A percentile compares a stretch with the other conserved stretches of the same genome.
Conservation (phyloP, 2,888 invertebrate species). For the Rhorus exstirpatorius region DNA sequence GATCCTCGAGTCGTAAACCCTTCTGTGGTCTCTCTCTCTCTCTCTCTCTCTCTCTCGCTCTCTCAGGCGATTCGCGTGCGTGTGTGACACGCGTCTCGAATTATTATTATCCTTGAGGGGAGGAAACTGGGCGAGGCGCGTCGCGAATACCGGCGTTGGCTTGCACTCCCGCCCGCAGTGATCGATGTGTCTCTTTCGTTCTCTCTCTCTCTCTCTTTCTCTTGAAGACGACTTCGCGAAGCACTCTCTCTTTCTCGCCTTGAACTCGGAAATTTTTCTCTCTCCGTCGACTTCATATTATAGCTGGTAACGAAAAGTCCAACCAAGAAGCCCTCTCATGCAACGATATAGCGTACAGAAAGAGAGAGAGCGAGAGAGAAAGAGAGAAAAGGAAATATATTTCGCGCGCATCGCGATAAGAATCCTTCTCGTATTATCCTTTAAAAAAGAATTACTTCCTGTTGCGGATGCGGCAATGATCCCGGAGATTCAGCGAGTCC, state of each 20-base stretch:
- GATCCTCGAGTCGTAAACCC: conserved; percentile 55
- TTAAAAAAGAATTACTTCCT: too few relatives aligned
- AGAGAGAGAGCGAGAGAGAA: background rate
- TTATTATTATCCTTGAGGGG: conserved; percentile 67
- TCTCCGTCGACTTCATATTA: conserved; percentile 52
- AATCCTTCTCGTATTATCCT: background rate
- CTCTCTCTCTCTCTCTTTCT: conserved; percentile 11
- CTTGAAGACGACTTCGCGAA: conserved; percentile 22
- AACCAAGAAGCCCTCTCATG: background rate
- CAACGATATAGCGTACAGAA: background rate
- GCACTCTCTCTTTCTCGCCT: conserved; percentile 47
- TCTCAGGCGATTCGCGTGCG: conserved; percentile 50
- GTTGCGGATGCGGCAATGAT: background rate
- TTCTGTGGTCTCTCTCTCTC: conserved; percentile 34
- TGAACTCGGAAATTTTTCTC: conserved; percentile 43
- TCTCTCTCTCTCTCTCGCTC: conserved; percentile 23
- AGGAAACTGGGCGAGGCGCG: conserved; percentile 64
- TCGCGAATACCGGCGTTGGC: conserved; percentile 59
- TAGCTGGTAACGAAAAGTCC: conserved; percentile 30
- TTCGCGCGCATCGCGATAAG: conserved; percentile 26
- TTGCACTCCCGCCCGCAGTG: conserved; percentile 37
- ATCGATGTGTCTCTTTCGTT: conserved; percentile 45
- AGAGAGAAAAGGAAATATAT: background rate
- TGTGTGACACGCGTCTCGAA: conserved; percentile 69
- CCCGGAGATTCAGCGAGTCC: background rate